A percentile compares a stretch with the other conserved stretches of the same genome.
Evolutionary conservation across 2,113 vertebrate species (phyloP).

Genomic region (Ictidomys tridecemlineatus): DNA sequence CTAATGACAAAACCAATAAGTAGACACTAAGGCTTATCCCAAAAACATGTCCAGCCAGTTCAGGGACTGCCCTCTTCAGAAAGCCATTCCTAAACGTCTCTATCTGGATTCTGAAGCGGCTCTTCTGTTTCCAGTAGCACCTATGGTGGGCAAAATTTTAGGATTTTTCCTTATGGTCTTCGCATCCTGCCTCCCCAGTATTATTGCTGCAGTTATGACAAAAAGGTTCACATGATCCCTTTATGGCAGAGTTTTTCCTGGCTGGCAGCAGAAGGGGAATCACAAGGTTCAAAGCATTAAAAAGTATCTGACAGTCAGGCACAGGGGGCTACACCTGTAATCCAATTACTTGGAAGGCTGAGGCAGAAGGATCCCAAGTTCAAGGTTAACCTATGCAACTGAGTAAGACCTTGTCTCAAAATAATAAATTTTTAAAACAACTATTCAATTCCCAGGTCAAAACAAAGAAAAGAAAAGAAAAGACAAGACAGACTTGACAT

Average conservation of each 20-base stretch:
- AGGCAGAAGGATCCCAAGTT: too few species aligned
- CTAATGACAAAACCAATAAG: neutral
- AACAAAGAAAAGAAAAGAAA: too few species aligned
- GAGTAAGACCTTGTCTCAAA: too few species aligned
- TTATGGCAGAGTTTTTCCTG: neutral
- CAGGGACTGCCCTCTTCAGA: neutral
- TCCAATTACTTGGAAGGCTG: too few species aligned
- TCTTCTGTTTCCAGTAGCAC: neutral
- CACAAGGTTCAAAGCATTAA: neutral
- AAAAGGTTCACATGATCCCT: neutral
- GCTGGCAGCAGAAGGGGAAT: neutral
- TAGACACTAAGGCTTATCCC: neutral
- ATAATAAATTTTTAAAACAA: too few species aligned
- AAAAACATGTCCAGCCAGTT: neutral
- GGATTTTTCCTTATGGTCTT: neutral
- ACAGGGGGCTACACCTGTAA: too few species aligned
- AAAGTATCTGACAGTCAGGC: too few species aligned
- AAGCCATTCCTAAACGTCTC: neutral
- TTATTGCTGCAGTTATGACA: neutral
- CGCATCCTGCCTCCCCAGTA: neutral
- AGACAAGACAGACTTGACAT: neutral
- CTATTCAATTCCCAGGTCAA: too few species aligned
- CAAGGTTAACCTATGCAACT: too few species aligned
- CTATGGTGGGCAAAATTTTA: neutral
- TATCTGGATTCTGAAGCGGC: neutral